Conservation (phyloP, 1,140 invertebrate genomes). For the Zaprionus nigranus region DNA sequence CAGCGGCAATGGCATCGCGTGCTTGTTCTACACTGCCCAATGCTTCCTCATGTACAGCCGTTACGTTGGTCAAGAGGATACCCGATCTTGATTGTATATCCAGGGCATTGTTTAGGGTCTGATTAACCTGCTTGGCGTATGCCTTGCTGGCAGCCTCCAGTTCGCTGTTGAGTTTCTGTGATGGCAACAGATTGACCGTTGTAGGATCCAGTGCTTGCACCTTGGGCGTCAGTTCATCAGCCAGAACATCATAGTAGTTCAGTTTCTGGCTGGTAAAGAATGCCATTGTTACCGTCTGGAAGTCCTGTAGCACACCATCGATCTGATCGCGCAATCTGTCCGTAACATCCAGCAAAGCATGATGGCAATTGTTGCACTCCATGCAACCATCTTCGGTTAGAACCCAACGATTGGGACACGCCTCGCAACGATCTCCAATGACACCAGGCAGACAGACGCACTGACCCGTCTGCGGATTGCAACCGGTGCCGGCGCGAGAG, state of each 20-base stretch:
- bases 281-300: slow-evolving; percentile 88
- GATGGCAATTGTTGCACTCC: slow-evolving; percentile 95
- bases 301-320: slow-evolving; percentile 88
- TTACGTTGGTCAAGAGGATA: slow-evolving; percentile 86
- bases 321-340: slow-evolving; percentile 89
- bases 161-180: slow-evolving; percentile 86
- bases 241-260: slow-evolving; percentile 89
- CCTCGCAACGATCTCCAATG: slow-evolving; percentile 97
- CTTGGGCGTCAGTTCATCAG: slow-evolving; percentile 87
- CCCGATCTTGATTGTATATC: slow-evolving; percentile 85
- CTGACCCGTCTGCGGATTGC: slow-evolving; percentile 94
- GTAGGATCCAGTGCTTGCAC: slow-evolving; percentile 88
- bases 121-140: slow-evolving; percentile 87
- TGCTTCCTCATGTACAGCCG: slow-evolving; percentile 85
- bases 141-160: slow-evolving; percentile 86
- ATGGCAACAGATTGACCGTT: slow-evolving; percentile 87
- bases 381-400: slow-evolving; percentile 89
- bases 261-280: slow-evolving; percentile 92
- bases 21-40: slow-evolving; percentile 85
- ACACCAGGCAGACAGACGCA: slow-evolving; percentile 98
- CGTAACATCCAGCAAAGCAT: slow-evolving; percentile 94
- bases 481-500: slow-evolving; percentile 93
- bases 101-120: slow-evolving; percentile 85
- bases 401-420: slow-evolving; percentile 94
- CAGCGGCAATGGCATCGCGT: slow-evolving; percentile 87